Evolutionary conservation across 2,888 invertebrate species (phyloP), one percentile per base, ranked within the genome.

Genomic region (Cryptocheilus praepositus): DNA sequence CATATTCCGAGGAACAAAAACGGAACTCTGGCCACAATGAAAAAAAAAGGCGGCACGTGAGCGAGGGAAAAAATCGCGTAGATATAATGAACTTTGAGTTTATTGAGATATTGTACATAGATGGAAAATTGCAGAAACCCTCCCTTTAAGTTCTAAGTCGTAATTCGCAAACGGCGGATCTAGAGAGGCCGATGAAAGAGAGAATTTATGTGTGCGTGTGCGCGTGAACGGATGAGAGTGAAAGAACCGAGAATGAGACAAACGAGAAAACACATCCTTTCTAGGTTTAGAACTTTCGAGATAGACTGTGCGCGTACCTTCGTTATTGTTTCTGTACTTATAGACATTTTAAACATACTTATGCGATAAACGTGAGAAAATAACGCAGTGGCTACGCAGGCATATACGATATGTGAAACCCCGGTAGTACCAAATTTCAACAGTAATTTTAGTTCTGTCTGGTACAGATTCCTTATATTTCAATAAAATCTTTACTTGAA

Each of bases 401-500:
- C 81, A 85, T 86, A 85, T 83, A 83, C 83, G 83, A 85, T 86
- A 87, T 83, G 83, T 85, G 86, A 88, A 36, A 88, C 87, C 87
- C 88, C 88, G 84, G 85, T 88, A 88, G 88, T 85, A 88, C 87
- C 88, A 88, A 88, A 88, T 88, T 36, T 86, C 86, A 87, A 83
- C 85, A 85, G 85, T 88, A 88, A 88, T 87, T 88, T 88, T 88
- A 88, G 88, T 88, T 88, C 88, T 88, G 88, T 88, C 88, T 88
- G 88, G 88, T 88, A 88, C 88, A 88, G 88, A 88, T 88, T 88
- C 88, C 88, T 87, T 88, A 88, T 87, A 88, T 88, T 88, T 88
- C 86, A 88, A 88, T 88, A 88, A 88, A 88, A 88, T 85, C 85
- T 84, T 86, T 86, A 87, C 83, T 85, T 85, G 78, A 87, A 86